Percentiles rank a stretch among this genome's conserved stretches.
Evolutionary conservation across 2,888 invertebrate species (phyloP).

Genomic region (Uropetala carovei): DNA sequence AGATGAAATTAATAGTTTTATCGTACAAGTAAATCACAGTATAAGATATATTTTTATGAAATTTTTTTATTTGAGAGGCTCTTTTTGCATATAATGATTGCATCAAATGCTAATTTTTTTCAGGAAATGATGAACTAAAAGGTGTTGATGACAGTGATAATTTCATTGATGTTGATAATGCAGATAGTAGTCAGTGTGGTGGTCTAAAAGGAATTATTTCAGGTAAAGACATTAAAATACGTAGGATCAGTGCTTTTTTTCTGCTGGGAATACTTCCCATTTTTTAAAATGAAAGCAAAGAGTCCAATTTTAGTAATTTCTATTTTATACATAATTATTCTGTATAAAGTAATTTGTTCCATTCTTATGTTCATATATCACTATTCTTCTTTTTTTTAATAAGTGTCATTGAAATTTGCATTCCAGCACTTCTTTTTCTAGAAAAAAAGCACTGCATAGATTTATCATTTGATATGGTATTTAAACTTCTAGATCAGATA

Average conservation of each 20-base stretch:
- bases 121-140: slow-evolving; percentile 65
- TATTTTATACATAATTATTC: neutral
- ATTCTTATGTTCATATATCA: too few species aligned
- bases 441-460: too few species aligned
- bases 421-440: too few species aligned
- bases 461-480: neutral
- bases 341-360: too few species aligned
- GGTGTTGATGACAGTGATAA: slow-evolving; percentile 70
- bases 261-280: neutral
- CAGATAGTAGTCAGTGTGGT: slow-evolving; percentile 56
- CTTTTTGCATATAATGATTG: slow-evolving; percentile 54
- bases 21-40: too few species aligned
- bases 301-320: neutral
- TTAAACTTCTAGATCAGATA: neutral
- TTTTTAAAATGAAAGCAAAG: slow-evolving; percentile 23
- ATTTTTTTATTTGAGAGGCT: neutral
- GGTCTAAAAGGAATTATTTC: slow-evolving; percentile 67
- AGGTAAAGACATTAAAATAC: slow-evolving; percentile 43
- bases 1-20: neutral
- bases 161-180: slow-evolving; percentile 70
- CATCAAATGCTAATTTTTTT: slow-evolving; percentile 65
- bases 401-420: too few species aligned
- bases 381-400: too few species aligned
- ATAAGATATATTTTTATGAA: neutral
- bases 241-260: neutral